Evolutionary conservation across 92 coral and sea anemone genomes (phyloP).

Genomic region (Porites cylindrica): DNA sequence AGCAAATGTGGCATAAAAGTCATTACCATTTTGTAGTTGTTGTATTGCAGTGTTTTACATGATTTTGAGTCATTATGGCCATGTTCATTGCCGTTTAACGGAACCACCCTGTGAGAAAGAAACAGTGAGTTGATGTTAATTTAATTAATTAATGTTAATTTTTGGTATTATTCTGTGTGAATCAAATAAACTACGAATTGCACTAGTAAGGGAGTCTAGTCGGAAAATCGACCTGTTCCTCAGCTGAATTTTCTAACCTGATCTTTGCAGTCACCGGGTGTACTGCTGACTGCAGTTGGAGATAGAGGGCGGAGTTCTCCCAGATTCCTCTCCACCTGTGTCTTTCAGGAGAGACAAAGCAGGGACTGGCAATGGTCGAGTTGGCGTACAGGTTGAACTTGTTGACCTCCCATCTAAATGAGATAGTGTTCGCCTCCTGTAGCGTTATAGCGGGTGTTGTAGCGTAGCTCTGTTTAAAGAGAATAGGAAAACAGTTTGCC

Average conservation of each 20-base stretch:
- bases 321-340: not conserved
- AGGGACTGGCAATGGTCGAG: not conserved
- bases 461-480: not conserved
- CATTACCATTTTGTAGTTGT: too few species aligned
- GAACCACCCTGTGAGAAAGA: not conserved
- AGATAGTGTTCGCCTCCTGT: not conserved
- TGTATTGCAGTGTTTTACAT: too few species aligned
- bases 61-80: too few species aligned
- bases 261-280: conserved; percentile 14
- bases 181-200: not conserved
- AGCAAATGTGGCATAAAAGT: too few species aligned
- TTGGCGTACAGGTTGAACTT: not conserved
- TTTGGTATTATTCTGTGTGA: not conserved
- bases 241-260: not conserved
- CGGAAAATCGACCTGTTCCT: not conserved
- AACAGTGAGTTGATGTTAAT: not conserved
- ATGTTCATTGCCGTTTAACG: not conserved
- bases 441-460: not conserved
- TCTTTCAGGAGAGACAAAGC: conserved; percentile 4
- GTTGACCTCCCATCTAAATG: not conserved
- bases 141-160: not conserved
- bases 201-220: not conserved
- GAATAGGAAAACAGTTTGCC: not conserved
- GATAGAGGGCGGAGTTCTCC: too few species aligned
- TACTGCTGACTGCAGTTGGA: not conserved